A percentile compares a stretch with the other conserved stretches of the same genome.
Evolutionary conservation across 2,797 vertebrate species (phyloP).

Genomic region (Morelia viridis): DNA sequence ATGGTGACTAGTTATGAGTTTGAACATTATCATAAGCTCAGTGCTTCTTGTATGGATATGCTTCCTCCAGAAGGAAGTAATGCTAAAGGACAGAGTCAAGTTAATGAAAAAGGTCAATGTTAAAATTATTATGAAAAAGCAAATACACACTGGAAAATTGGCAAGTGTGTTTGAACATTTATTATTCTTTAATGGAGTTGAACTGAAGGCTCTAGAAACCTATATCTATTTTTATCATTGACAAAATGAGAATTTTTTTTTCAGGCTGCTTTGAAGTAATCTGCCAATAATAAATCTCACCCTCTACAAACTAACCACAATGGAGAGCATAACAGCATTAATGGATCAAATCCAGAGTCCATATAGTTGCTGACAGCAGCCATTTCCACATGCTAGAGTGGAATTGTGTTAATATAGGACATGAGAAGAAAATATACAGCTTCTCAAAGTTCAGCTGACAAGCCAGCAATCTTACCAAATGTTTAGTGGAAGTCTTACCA

Average conservation of each 20-base stretch:
- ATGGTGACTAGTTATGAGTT: not conserved
- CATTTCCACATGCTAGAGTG: not conserved
- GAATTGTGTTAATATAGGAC: not conserved
- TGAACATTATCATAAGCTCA: constrained; percentile 20
- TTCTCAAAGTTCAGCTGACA: not conserved
- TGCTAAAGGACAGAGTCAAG: not conserved
- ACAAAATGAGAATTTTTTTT: constrained; percentile 10
- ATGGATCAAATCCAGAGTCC: constrained; percentile 4
- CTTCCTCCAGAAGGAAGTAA: not conserved
- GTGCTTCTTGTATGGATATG: constrained; percentile 5
- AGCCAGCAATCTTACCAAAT: not conserved
- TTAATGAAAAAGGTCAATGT: constrained; percentile 6
- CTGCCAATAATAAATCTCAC: constrained; percentile 1
- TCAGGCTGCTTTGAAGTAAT: constrained; percentile 3
- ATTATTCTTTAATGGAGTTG: constrained; percentile 15
- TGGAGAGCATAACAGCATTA: constrained; percentile 5
- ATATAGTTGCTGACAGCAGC: not conserved
- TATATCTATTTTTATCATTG: constrained; percentile 4
- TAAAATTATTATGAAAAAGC: constrained; percentile 27
- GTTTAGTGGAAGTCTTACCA: not conserved
- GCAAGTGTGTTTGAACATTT: constrained; percentile 16
- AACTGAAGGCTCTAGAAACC: constrained; percentile 18
- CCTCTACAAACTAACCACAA: not conserved
- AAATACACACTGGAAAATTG: constrained; percentile 19
- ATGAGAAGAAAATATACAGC: not conserved